Evolutionary conservation across 2,888 invertebrate species (phyloP), one percentile per base, ranked within the genome.

Genomic region (Steinernema carpocapsae): DNA sequence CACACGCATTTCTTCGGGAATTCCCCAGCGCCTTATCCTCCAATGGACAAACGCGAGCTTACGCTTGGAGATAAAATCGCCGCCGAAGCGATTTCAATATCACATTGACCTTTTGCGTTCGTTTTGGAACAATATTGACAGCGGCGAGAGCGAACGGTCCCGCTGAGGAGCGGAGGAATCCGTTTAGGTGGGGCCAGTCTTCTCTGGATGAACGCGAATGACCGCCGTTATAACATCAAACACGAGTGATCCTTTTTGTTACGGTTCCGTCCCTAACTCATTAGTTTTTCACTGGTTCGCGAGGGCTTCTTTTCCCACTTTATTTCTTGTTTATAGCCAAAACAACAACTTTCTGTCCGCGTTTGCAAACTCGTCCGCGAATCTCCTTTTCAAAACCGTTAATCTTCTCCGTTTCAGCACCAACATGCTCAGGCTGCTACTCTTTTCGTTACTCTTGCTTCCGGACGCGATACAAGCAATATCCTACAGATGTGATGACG

Each of bases 21-120:
- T 26, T 17, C 17, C 14, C 29, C 7, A 17, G 17, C 64, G 64
- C 7, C 10, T 37, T 24, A 56, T 56, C 56, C 64, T 3, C 2
- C 14, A 64, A 64, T 32, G 64, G 3, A 6, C 37, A 10, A 37
- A 3, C 37, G 37, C 10, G 64, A 64, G 64, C 32, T 29, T 26
- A 29, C 22, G 6, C 29, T 64, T 29, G 32, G 10, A 64, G 64
- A 64, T 64, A 64, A 64, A 64, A 64, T 64, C 64, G 64, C 64
- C 29, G 64, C 17, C 64, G 14, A 32, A 29, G 64, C 29, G 64
- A 64, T 29, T 64, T 56, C 64, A 64, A 64, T 64, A 29, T 64
- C 64, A 37, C 64, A n/a, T 64, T 64, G 64, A 64, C 64, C 64
- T 64, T 64, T 64, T 37, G 64, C 64, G 64, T 64, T 64, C 64